These are phyloP conservation scores for Lepidothrix coronata DNA, from an alignment of 2,113 vertebrate species.

Conservation along the genomic window DNA sequence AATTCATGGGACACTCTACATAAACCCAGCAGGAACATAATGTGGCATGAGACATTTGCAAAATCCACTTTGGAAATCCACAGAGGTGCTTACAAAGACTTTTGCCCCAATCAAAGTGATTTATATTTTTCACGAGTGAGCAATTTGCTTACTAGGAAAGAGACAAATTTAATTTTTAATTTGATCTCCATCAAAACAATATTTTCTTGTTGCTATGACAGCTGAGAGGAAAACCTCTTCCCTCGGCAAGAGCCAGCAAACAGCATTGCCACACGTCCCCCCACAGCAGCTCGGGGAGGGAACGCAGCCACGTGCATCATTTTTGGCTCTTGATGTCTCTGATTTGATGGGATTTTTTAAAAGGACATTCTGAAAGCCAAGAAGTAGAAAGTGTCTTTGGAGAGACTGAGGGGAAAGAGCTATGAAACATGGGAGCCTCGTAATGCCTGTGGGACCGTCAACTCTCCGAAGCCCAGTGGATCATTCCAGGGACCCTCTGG, in stretches of 20 bases:
- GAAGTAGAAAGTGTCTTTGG: not conserved
- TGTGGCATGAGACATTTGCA: not conserved
- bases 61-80: not conserved
- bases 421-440: rapidly evolving
- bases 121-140: constrained; percentile 41
- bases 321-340: not conserved
- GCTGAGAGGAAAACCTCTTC: constrained; percentile 38
- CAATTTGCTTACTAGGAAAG: constrained; percentile 42
- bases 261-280: not conserved
- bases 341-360: not conserved
- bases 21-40: not conserved
- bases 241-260: not conserved
- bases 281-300: not conserved
- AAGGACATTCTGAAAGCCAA: not conserved
- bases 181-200: constrained; percentile 44
- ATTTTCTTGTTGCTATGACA: constrained; percentile 62
- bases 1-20: not conserved
- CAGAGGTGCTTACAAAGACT: constrained; percentile 21
- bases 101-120: not conserved
- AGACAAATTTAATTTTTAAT: constrained; percentile 58
- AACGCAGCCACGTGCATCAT: not conserved
- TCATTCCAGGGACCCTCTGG: not conserved
- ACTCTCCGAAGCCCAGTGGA: rapidly evolving
- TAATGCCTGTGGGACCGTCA: rapidly evolving
- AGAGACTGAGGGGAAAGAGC: not conserved